Evolutionary conservation across 2,797 vertebrate species (phyloP).

Genomic region (Trichosurus vulpecula): DNA sequence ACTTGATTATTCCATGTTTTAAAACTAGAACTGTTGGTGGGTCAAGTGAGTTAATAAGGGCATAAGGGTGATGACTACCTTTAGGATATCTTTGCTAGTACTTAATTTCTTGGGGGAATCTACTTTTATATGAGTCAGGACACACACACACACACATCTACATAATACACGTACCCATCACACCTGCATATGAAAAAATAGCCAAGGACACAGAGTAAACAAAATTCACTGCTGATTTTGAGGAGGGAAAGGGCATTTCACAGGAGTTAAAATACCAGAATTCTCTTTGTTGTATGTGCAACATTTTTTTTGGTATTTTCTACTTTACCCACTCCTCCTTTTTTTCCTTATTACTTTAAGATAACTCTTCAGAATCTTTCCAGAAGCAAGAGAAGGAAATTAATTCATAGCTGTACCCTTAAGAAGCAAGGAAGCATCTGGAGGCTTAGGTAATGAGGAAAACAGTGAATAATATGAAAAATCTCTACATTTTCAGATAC

Average conservation of each 20-base stretch:
- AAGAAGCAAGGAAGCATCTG: constrained; percentile 59
- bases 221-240: not conserved
- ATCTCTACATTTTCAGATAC: constrained; percentile 50
- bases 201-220: not conserved
- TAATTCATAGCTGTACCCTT: constrained; percentile 62
- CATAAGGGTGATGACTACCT: not conserved
- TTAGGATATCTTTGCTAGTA: not conserved
- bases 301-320: constrained; percentile 43
- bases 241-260: not conserved
- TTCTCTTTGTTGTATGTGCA: constrained; percentile 16
- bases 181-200: not conserved
- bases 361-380: constrained; percentile 35
- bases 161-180: not conserved
- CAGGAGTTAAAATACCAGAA: constrained; percentile 8
- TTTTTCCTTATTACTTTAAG: constrained; percentile 53
- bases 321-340: not conserved
- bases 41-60: not conserved
- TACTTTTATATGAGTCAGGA: not conserved
- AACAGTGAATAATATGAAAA: constrained; percentile 57
- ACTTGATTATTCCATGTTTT: not conserved
- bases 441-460: constrained; percentile 62
- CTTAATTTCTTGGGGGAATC: not conserved
- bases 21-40: not conserved
- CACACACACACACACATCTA: not conserved
- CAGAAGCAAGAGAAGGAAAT: constrained; percentile 58